phyloP scores from a whole-genome alignment of 2,797 vertebrate genomes.

The Sus cebifrons region DNA sequence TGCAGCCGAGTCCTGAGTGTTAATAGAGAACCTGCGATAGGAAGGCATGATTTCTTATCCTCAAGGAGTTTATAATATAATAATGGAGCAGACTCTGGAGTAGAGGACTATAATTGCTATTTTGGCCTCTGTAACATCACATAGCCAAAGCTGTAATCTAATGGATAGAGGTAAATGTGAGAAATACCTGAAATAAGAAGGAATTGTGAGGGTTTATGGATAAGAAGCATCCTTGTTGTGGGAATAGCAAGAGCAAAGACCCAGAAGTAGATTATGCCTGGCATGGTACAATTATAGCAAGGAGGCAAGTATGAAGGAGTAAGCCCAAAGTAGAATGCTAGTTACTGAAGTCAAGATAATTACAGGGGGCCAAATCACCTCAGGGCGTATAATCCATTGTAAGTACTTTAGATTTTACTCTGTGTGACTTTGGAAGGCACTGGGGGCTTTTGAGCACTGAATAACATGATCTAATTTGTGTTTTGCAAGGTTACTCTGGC shows the following conservation, averaged over 20 bases:
- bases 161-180: not conserved
- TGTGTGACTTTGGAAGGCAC: not conserved
- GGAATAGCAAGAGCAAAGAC: not conserved
- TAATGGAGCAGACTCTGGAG: not conserved
- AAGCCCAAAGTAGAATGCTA: not conserved
- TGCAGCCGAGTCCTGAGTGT: not conserved
- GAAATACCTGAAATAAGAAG: not conserved
- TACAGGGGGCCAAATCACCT: not conserved
- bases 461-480: not conserved
- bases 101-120: not conserved
- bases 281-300: not conserved
- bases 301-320: not conserved
- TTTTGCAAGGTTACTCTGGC: not conserved
- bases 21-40: not conserved
- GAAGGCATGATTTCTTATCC: not conserved
- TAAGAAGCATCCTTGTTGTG: not conserved
- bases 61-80: not conserved
- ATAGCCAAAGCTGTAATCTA: not conserved
- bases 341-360: not conserved
- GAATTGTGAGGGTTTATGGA: not conserved
- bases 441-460: not conserved
- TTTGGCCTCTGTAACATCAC: not conserved
- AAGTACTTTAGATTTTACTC: slow-evolving; percentile 32
- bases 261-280: not conserved
- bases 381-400: not conserved